phyloP scores from a whole-genome alignment of 35 echinoderm and acorn worm genomes.

The Lytechinus variegatus region DNA sequence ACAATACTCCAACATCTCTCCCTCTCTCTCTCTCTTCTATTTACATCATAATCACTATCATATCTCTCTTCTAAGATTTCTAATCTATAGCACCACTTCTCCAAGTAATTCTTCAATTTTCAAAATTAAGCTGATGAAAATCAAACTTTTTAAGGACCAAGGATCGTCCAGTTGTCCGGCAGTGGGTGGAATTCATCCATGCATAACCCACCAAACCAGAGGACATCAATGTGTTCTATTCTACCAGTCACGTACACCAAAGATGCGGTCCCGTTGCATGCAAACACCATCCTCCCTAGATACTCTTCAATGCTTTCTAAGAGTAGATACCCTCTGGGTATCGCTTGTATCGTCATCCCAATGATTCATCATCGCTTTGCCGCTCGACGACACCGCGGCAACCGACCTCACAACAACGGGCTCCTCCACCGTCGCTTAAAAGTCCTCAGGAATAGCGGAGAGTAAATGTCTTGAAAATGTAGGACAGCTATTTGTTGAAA shows the following conservation, averaged over 20 bases:
- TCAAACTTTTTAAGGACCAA: not conserved
- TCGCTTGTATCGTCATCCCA: not conserved
- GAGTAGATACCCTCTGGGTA: not conserved
- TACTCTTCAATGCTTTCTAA: not conserved
- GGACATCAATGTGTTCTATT: not conserved
- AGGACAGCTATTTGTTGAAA: not conserved
- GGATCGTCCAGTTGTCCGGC: not conserved
- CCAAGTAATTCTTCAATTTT: not conserved
- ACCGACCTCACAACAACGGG: not conserved
- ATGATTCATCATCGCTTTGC: slow-evolving; percentile 1
- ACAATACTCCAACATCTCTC: not conserved
- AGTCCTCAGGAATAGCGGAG: not conserved
- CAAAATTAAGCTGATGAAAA: not conserved
- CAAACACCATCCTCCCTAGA: not conserved
- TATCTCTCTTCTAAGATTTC: not conserved
- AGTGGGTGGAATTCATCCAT: not conserved
- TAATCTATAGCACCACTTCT: not conserved
- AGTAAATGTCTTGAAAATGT: slow-evolving; percentile 14
- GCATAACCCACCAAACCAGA: not conserved
- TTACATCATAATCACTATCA: not conserved
- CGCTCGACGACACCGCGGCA: not conserved
- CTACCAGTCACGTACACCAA: not conserved
- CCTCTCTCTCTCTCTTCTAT: not conserved
- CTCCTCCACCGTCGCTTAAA: not conserved
- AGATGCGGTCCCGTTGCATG: not conserved